These are phyloP conservation scores for Bombus haemorrhoidalis DNA, from an alignment of 1,140 invertebrate species.

Conservation along the genomic window DNA sequence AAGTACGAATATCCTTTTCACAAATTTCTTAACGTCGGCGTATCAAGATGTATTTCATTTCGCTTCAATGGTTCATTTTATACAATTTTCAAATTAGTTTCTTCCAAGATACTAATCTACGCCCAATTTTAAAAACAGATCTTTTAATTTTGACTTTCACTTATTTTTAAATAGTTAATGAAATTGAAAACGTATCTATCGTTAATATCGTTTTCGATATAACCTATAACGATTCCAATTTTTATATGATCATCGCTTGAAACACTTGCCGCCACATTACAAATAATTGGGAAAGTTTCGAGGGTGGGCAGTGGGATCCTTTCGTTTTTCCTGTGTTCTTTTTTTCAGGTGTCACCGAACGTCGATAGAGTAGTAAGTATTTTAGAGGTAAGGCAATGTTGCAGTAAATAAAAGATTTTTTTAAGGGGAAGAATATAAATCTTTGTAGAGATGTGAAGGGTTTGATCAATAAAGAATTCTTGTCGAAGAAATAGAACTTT, in stretches of 20 bases:
- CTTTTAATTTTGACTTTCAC: neutral
- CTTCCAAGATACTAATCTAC: neutral
- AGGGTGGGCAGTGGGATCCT: conserved; percentile 17
- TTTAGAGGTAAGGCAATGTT: conserved; percentile 39
- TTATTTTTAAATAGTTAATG: neutral
- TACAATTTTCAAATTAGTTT: neutral
- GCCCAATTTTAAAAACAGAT: neutral
- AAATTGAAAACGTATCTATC: neutral
- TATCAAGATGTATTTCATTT: neutral
- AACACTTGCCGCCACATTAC: conserved; percentile 56
- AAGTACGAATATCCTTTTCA: neutral
- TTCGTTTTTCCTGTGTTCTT: conserved; percentile 48
- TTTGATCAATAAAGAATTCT: conserved; percentile 42
- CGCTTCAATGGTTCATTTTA: neutral
- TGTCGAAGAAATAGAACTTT: conserved; percentile 48
- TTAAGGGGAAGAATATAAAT: conserved; percentile 20
- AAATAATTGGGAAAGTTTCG: conserved; percentile 11
- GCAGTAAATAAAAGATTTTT: conserved; percentile 27
- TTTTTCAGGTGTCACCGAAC: conserved; percentile 45
- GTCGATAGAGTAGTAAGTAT: conserved; percentile 50
- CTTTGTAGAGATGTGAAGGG: conserved; percentile 42
- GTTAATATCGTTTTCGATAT: neutral
- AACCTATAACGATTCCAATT: conserved; percentile 4
- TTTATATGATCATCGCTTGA: conserved; percentile 41
- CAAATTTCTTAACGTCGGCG: neutral